Percentiles rank a stretch among this genome's conserved stretches.
These are phyloP conservation scores for Drosophila imparisetae DNA, from an alignment of 2,888 invertebrate species.

Conservation along the genomic window DNA sequence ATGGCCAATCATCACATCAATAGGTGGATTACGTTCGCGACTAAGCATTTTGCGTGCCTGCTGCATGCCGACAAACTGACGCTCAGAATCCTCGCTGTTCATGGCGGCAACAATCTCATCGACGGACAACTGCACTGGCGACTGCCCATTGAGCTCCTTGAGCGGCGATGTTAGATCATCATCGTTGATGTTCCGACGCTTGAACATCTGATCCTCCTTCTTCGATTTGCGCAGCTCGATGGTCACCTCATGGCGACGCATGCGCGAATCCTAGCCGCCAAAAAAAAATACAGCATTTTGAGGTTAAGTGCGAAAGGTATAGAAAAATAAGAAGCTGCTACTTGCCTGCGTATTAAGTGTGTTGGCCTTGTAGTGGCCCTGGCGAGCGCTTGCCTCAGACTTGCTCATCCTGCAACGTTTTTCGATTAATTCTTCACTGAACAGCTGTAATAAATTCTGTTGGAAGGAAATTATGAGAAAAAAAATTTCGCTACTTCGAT, in stretches of 20 bases:
- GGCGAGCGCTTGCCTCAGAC: conserved; percentile 85
- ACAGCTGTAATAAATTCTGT: conserved; percentile 39
- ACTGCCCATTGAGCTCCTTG: conserved; percentile 85
- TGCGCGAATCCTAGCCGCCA: conserved; percentile 87
- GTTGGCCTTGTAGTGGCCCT: conserved; percentile 91
- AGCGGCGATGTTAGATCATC: conserved; percentile 85
- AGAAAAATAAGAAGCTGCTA: conserved; percentile 62
- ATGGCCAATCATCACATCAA: conserved; percentile 92
- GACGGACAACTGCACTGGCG: conserved; percentile 86
- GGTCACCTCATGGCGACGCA: conserved; percentile 94
- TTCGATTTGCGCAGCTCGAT: conserved; percentile 96
- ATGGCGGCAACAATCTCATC: conserved; percentile 91
- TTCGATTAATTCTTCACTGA: conserved; percentile 9
- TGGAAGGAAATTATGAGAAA: neutral
- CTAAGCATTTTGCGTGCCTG: conserved; percentile 95
- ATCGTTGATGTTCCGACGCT: conserved; percentile 92
- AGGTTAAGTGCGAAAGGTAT: conserved; percentile 49
- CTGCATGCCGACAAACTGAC: conserved; percentile 90
- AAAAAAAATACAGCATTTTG: conserved; percentile 26
- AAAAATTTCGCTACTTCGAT: conserved; percentile 41
- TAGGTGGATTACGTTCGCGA: conserved; percentile 95
- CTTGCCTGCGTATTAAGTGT: conserved; percentile 90
- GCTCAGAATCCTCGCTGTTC: conserved; percentile 87
- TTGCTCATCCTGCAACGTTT: conserved; percentile 65
- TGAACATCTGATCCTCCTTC: conserved; percentile 96